Evolutionary conservation across 2,113 vertebrate genomes (phyloP).

Genomic region (Fukomys damarensis): DNA sequence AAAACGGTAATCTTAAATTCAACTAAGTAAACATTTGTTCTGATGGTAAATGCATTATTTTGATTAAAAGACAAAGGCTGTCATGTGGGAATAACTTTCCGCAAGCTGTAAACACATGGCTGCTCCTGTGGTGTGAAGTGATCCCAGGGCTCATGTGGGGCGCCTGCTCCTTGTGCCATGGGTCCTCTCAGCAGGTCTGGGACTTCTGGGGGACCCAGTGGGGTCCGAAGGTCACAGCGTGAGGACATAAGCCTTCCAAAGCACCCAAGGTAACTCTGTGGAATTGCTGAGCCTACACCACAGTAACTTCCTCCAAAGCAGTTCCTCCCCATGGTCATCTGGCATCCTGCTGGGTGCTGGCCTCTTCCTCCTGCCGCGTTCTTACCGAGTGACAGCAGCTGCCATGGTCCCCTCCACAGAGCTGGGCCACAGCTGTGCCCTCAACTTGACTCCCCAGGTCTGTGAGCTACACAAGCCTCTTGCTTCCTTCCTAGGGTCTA

Average conservation of each 20-base stretch:
- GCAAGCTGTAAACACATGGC: not conserved
- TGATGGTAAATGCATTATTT: not conserved
- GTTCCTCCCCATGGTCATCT: not conserved
- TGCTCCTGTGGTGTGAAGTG: not conserved
- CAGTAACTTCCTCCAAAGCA: no score
- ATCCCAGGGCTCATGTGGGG: no score
- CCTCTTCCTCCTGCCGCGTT: not conserved
- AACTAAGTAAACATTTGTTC: not conserved
- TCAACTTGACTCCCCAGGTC: no score
- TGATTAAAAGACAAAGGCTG: not conserved
- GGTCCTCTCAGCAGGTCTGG: not conserved
- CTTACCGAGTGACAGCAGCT: not conserved
- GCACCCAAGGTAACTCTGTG: not conserved
- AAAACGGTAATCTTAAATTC: not conserved
- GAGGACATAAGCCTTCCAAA: no score
- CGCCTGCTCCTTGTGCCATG: not conserved
- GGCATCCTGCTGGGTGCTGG: not conserved
- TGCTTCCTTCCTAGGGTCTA: no score
- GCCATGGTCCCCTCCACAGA: not conserved
- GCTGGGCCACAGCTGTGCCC: no score
- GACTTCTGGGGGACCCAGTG: not conserved
- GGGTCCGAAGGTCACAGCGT: not conserved
- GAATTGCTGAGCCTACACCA: not conserved
- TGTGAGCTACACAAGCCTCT: no score
- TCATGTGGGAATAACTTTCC: not conserved